Evolutionary conservation across 2,888 invertebrate genomes (phyloP).

Genomic region (Tridacna crocea): DNA sequence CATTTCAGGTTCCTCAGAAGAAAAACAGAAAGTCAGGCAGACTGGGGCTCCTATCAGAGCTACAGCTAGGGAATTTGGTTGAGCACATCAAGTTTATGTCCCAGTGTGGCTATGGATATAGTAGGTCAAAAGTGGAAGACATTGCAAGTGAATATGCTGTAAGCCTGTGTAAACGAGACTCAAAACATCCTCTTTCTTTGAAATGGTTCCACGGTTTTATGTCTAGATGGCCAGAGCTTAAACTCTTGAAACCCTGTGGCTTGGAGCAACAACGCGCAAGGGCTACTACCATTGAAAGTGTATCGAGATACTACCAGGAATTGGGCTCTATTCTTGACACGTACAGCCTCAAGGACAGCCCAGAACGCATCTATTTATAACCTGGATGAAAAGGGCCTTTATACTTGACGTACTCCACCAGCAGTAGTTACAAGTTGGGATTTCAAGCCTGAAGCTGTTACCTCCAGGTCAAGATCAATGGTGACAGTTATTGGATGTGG

Average conservation of each 20-base stretch:
- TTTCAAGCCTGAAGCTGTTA: background rate
- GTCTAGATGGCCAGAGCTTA: too few species aligned
- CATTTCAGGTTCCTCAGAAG: too few species aligned
- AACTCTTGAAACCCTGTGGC: too few species aligned
- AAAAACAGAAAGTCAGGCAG: background rate
- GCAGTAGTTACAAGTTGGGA: background rate
- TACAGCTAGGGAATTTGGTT: background rate
- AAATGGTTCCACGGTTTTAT: background rate
- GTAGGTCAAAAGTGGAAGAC: background rate
- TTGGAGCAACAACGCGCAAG: background rate
- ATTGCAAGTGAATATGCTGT: background rate
- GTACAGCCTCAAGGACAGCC: background rate
- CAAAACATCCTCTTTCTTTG: background rate
- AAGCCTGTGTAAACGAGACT: background rate
- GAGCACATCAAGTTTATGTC: background rate
- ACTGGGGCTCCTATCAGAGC: background rate
- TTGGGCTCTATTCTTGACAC: background rate
- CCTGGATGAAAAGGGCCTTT: background rate
- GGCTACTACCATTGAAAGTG: background rate
- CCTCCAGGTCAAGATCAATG: background rate
- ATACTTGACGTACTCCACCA: background rate
- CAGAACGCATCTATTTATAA: background rate
- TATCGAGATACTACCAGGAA: background rate
- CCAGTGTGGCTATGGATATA: background rate
- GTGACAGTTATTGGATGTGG: conserved; percentile 2